Evolutionary conservation across 2,113 vertebrate species (phyloP).

Genomic region (Australoheros scitulus): DNA sequence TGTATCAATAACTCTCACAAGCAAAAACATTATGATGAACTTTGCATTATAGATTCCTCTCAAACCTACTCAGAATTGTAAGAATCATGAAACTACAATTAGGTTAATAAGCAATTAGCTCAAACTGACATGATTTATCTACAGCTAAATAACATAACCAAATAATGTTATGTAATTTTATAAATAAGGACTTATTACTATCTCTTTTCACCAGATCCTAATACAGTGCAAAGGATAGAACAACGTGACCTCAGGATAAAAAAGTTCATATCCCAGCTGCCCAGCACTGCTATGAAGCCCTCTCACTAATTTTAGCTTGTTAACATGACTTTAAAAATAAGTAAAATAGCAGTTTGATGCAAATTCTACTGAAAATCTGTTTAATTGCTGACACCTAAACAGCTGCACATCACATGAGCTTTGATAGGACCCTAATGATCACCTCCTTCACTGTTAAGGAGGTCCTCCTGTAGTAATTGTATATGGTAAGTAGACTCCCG

Average conservation of each 20-base stretch:
- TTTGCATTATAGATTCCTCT: too few relatives aligned
- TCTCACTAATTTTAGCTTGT: neutral
- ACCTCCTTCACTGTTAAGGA: neutral
- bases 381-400: neutral
- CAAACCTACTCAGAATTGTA: too few relatives aligned
- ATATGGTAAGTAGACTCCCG: slow-evolving; percentile 31
- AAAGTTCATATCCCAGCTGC: neutral
- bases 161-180: too few relatives aligned
- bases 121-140: too few relatives aligned
- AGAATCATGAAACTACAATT: too few relatives aligned
- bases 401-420: slow-evolving; percentile 3
- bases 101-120: too few relatives aligned
- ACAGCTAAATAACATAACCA: too few relatives aligned
- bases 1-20: neutral
- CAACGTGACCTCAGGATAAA: neutral
- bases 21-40: too few relatives aligned
- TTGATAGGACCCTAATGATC: neutral
- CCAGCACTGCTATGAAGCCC: too few relatives aligned
- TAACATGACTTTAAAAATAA: neutral
- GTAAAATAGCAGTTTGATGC: neutral
- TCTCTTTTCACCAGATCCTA: too few relatives aligned
- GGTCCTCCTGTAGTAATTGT: neutral
- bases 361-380: neutral
- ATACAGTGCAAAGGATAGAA: neutral
- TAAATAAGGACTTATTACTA: too few relatives aligned